Evolutionary conservation across 2,888 invertebrate species (phyloP).

Genomic region (Heliconius hortense): DNA sequence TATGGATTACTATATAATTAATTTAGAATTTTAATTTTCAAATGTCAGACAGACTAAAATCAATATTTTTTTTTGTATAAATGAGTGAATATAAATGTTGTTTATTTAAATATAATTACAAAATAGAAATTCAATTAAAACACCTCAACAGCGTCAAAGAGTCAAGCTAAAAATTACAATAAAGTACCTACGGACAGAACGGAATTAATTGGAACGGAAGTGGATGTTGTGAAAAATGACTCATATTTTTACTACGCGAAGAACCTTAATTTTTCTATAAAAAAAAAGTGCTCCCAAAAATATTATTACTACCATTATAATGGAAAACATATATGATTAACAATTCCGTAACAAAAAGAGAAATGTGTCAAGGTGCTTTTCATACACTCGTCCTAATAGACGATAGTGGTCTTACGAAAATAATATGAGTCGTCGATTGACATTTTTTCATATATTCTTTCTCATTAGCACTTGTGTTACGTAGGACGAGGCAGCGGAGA

Average conservation of each 20-base stretch:
- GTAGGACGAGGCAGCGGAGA: constrained; percentile 45
- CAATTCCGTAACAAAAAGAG: constrained; percentile 49
- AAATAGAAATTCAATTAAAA: neutral
- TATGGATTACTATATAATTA: too few species aligned
- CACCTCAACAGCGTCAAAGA: too few species aligned
- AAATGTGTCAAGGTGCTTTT: constrained; percentile 43
- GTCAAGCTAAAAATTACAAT: neutral
- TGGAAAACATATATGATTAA: constrained; percentile 37
- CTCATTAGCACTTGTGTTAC: constrained; percentile 71
- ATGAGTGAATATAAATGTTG: too few species aligned
- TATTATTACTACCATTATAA: neutral
- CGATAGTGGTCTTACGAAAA: constrained; percentile 37
- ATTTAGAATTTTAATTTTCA: too few species aligned
- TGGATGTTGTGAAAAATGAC: neutral
- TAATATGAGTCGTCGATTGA: constrained; percentile 49
- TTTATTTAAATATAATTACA: too few species aligned
- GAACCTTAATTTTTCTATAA: neutral
- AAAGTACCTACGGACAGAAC: neutral
- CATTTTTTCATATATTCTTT: constrained; percentile 55
- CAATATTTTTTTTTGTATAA: too few species aligned
- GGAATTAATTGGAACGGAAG: neutral
- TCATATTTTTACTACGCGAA: neutral
- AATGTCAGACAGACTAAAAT: too few species aligned
- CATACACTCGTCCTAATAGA: constrained; percentile 40
- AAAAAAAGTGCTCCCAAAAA: neutral